Percentiles rank a stretch among this genome's conserved stretches.
These are phyloP conservation scores for Ferdinandea cuprea DNA, from an alignment of 2,888 invertebrate genomes.

Conservation along the genomic window DNA sequence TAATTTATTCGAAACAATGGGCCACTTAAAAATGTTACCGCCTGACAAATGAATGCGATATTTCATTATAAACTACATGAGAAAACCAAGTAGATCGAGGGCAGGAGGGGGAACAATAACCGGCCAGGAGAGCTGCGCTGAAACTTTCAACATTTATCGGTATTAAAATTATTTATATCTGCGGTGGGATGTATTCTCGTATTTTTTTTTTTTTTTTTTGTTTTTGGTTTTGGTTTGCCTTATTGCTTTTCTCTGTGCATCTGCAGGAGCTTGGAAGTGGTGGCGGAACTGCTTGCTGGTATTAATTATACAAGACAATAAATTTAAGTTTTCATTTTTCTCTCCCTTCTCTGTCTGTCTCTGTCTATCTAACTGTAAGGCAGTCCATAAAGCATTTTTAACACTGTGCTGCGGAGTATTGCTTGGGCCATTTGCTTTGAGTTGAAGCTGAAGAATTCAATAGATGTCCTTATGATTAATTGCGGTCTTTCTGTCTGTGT, in stretches of 20 bases:
- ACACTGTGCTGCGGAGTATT: neutral
- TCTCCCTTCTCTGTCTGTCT: no score
- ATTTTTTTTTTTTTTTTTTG: constrained; percentile 36
- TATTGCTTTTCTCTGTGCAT: neutral
- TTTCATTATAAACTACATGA: constrained; percentile 73
- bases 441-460: constrained; percentile 53
- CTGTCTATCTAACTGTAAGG: no score
- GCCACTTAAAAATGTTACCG: constrained; percentile 74
- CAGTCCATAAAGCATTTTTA: constrained; percentile 45
- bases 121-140: constrained; percentile 20
- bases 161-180: constrained; percentile 75
- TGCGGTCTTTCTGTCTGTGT: neutral
- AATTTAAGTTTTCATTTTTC: constrained; percentile 66
- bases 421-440: neutral
- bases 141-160: constrained; percentile 73
- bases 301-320: constrained; percentile 71
- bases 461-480: constrained; percentile 64
- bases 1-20: constrained; percentile 75
- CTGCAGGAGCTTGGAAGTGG: no score
- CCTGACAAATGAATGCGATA: constrained; percentile 74
- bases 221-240: neutral
- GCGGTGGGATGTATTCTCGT: constrained; percentile 57
- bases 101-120: neutral
- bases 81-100: no score
- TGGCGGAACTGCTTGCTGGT: constrained; percentile 58